Conservation (phyloP, 2,888 invertebrate species). For the Drosophila demipolita region DNA sequence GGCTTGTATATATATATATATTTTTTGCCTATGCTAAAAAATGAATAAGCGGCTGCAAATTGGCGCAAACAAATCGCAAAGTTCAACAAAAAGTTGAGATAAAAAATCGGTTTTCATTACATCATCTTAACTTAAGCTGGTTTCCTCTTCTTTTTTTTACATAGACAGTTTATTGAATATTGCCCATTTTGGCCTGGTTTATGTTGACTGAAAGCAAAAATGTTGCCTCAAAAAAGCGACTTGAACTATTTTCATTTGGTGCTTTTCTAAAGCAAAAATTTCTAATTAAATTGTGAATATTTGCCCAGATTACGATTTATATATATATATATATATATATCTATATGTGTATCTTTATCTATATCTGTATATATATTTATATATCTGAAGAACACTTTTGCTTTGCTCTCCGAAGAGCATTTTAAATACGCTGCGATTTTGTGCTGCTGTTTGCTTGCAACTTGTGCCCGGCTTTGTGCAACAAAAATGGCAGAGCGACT, state of each 20-base stretch:
- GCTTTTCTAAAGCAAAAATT: not conserved
- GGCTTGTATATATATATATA: not conserved
- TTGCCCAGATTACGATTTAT: not conserved
- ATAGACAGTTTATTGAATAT: not conserved
- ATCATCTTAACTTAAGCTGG: not conserved
- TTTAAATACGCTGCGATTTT: not conserved
- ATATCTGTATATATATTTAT: not conserved
- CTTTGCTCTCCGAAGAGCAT: not conserved
- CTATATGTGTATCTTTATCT: not conserved
- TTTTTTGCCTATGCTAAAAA: not conserved
- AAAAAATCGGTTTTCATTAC: not conserved
- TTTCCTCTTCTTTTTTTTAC: not conserved
- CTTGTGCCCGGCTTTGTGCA: slow-evolving; percentile 1
- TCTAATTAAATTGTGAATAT: not conserved
- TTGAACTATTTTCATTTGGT: not conserved
- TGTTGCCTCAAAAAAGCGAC: not conserved
- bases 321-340: not conserved
- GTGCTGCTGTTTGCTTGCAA: not conserved
- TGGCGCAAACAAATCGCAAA: not conserved
- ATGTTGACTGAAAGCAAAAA: not conserved
- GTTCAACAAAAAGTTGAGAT: not conserved
- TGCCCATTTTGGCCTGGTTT: not conserved
- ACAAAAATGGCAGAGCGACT: slow-evolving; percentile 8
- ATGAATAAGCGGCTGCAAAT: not conserved
- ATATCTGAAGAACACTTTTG: not conserved